Evolutionary conservation across 2,888 invertebrate species (phyloP), one percentile per base, ranked within the genome.

Genomic region (Hartigia nigra): DNA sequence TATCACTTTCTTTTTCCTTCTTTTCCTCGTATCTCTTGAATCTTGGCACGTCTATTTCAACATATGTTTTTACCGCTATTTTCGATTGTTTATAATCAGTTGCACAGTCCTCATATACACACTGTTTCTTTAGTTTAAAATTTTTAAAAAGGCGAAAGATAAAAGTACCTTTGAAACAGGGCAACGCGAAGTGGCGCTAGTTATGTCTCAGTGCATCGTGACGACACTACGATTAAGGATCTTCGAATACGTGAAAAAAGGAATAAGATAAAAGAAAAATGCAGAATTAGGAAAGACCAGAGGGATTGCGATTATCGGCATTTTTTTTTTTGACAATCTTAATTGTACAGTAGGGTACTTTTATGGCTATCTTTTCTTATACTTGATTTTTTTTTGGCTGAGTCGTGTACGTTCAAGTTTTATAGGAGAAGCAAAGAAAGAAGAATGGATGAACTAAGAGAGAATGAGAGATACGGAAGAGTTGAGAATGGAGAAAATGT

Each of bases 361-460:
- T 23, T 55, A 9, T 55, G 55, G 9, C 55, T 23, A 55, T 55
- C 55, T 55, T 23, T 55, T 55, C 55, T 23, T 55, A 55, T 55
- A 14, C 23, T 55, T 55, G 4, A n/a, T n/a, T n/a, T n/a, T n/a
- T n/a, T 23, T 55, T 55, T 55, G 23, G 55, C 55, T 55, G 9
- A 23, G 9, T 55, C 23, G 55, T 55, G 55, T 55, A 55, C 23
- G 5, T 55, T 55, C 55, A 23, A 23, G 23, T 23, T 55, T 23
- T 55, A 55, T 14, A 39, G 39, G 9, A 31, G 34, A 70, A 75
- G 37, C 34, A 76, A 70, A 36, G 69, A 70, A 35, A 35, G 69
- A 31, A 74, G 37, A 72, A 77, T 69, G 69, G 36, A 72, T 76
- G 70, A 74, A 39, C 76, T 31, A 79, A 72, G 55, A 76, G 74